Percentiles rank a stretch among this genome's conserved stretches.
phyloP scores from a whole-genome alignment of 2,797 vertebrate species.

The Pelochelys cantorii region DNA sequence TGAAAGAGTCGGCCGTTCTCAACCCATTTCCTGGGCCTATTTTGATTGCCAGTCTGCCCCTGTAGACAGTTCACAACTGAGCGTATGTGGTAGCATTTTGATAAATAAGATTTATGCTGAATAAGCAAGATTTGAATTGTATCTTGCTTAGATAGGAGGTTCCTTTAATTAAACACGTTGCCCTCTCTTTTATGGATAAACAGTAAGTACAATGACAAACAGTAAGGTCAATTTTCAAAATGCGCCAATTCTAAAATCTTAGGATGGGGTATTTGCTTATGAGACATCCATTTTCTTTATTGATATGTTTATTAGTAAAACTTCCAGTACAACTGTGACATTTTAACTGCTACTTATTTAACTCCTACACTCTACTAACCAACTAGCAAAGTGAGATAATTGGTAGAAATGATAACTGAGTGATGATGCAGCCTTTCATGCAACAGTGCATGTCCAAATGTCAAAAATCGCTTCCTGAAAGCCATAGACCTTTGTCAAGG shows the following conservation, averaged over 20 bases:
- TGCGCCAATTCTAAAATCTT: background rate
- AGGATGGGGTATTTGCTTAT: background rate
- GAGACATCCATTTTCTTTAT: background rate
- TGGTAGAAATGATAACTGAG: background rate
- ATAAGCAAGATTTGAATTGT: background rate
- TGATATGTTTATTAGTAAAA: background rate
- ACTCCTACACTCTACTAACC: background rate
- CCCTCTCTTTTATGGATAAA: background rate
- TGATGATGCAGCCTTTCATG: background rate
- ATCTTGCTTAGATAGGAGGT: background rate
- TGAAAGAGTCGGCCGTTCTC: too few relatives aligned
- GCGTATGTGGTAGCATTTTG: background rate
- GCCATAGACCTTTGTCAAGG: background rate
- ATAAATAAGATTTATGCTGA: background rate
- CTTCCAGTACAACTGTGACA: background rate
- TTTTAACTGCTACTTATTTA: background rate
- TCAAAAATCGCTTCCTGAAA: background rate
- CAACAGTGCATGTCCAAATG: background rate
- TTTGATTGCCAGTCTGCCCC: too few relatives aligned
- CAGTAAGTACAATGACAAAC: background rate
- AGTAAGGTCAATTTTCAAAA: background rate
- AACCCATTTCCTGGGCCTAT: too few relatives aligned
- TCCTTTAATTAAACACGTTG: background rate
- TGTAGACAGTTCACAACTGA: background rate
- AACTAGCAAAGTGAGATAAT: background rate